Conservation (phyloP, 2,888 invertebrate species). For the Amphipyra tragopoginis region DNA sequence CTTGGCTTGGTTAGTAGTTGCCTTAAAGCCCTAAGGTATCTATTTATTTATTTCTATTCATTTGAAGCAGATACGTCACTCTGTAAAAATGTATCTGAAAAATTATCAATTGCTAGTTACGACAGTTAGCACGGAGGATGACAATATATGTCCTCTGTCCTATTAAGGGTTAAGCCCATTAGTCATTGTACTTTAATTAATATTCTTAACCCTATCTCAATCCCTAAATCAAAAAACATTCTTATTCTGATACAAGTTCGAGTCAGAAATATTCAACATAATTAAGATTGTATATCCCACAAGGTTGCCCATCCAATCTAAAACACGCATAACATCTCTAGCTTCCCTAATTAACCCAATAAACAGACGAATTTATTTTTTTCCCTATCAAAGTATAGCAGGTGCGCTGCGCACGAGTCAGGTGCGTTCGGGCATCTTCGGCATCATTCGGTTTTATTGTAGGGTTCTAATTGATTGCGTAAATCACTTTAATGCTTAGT, state of each 20-base stretch:
- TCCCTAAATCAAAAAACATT: too few relatives aligned
- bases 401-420: constrained; percentile 49
- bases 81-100: too few relatives aligned
- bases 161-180: too few relatives aligned
- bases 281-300: constrained; percentile 8
- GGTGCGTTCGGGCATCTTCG: constrained; percentile 46
- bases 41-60: too few relatives aligned
- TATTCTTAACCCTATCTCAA: too few relatives aligned
- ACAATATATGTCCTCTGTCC: too few relatives aligned
- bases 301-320: constrained; percentile 17
- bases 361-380: constrained; percentile 42
- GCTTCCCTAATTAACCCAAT: constrained; percentile 52
- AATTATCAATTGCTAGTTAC: too few relatives aligned
- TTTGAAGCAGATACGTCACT: too few relatives aligned
- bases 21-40: too few relatives aligned
- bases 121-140: too few relatives aligned
- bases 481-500: constrained; percentile 50
- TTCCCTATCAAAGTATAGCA: constrained; percentile 41
- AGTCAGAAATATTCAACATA: constrained; percentile 23
- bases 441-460: constrained; percentile 47
- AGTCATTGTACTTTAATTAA: too few relatives aligned
- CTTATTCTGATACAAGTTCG: not conserved
- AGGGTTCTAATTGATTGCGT: constrained; percentile 50
- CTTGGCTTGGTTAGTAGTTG: too few relatives aligned
- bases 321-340: constrained; percentile 18